These are phyloP conservation scores for Pseudeuparius sepicola DNA, from an alignment of 2,888 invertebrate genomes.

Conservation along the genomic window DNA sequence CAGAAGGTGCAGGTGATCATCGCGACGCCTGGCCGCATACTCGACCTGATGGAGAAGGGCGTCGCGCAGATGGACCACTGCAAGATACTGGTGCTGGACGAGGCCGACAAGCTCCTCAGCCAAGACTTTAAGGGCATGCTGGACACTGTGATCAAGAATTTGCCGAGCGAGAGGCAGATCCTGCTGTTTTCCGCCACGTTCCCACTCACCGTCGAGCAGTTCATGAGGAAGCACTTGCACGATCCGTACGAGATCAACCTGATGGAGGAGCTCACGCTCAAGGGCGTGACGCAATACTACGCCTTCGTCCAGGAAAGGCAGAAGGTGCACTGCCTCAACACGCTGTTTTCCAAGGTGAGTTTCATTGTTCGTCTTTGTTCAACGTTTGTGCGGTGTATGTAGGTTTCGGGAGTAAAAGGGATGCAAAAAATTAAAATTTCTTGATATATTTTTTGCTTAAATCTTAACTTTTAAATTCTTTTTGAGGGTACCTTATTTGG, in stretches of 20 bases:
- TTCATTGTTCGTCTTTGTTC: background rate
- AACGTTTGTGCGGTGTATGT: too few species aligned
- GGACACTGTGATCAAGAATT: conserved; percentile 88
- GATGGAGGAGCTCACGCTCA: conserved; percentile 98
- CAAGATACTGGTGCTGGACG: conserved; percentile 94
- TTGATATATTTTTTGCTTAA: conserved; percentile 1
- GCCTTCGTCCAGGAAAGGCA: conserved; percentile 99
- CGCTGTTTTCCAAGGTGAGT: conserved; percentile 91
- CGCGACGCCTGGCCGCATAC: conserved; percentile 97
- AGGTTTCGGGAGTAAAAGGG: background rate
- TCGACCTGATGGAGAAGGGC: conserved; percentile 97
- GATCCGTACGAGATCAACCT: conserved; percentile 99
- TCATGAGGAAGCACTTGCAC: conserved; percentile 95
- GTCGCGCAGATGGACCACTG: conserved; percentile 81
- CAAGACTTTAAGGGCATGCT: conserved; percentile 97
- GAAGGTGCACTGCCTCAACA: conserved; percentile 99
- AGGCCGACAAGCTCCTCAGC: conserved; percentile 97
- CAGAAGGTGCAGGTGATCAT: conserved; percentile 99
- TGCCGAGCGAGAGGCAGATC: conserved; percentile 94
- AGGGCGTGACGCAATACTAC: conserved; percentile 99
- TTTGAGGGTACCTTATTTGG: too few species aligned
- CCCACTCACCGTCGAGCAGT: conserved; percentile 95
- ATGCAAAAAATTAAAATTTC: background rate
- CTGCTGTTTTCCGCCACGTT: conserved; percentile 98
- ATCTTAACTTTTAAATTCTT: background rate